Percentiles rank a stretch among this genome's conserved stretches.
Evolutionary conservation across 2,888 invertebrate species (phyloP).

Genomic region (Biston stratarius): DNA sequence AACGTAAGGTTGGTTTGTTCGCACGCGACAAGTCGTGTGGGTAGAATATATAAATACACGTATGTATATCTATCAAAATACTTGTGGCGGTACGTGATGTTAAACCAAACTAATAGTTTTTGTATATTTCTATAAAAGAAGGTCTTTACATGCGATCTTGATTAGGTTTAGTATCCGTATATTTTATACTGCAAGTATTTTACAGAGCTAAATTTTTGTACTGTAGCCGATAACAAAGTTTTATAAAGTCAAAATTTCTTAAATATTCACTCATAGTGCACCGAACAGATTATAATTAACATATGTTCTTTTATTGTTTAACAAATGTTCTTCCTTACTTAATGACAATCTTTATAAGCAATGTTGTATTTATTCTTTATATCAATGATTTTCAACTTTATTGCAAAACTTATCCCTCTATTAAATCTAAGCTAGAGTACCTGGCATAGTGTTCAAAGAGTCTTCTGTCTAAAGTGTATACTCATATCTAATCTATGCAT

Average conservation of each 20-base stretch:
- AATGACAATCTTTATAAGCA: background rate
- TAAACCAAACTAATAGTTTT: conserved; percentile 77
- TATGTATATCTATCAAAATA: conserved; percentile 48
- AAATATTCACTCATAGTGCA: conserved; percentile 25
- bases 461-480: conserved; percentile 36
- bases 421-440: conserved; percentile 35
- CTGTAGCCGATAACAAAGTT: conserved; percentile 35
- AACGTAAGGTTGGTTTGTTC: conserved; percentile 66
- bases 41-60: conserved; percentile 37
- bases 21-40: conserved; percentile 45
- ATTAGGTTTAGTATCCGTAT: conserved; percentile 73
- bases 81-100: conserved; percentile 66
- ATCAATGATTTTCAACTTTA: no score
- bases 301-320: conserved; percentile 1
- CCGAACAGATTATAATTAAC: conserved; percentile 17
- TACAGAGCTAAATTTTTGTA: conserved; percentile 45
- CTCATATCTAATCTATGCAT: conserved; percentile 22
- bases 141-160: conserved; percentile 77
- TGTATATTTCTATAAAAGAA: conserved; percentile 82
- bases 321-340: background rate
- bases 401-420: conserved; percentile 7
- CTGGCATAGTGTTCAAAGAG: conserved; percentile 41
- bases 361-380: background rate
- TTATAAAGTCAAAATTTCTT: conserved; percentile 19
- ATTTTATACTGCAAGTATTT: conserved; percentile 71